phyloP scores from a whole-genome alignment of 2,888 invertebrate genomes.

The Steromphala cineraria region DNA sequence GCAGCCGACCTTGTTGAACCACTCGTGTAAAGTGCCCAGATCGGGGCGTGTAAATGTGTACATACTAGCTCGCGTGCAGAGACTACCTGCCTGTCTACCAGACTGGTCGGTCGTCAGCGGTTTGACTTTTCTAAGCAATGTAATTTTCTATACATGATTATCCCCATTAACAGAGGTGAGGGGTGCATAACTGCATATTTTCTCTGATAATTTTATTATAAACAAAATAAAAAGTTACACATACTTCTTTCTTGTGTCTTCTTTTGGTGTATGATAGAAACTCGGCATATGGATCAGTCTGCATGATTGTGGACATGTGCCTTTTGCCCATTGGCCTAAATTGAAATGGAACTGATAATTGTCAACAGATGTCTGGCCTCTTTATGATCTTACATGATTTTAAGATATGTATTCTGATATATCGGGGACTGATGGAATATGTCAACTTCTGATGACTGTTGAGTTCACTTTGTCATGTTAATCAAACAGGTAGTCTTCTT shows the following conservation, averaged over 20 bases:
- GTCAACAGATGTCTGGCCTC: too few species aligned
- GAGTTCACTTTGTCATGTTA: too few species aligned
- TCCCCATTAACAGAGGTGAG: conserved; percentile 22
- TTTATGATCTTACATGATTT: too few species aligned
- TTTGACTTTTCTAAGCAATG: conserved; percentile 10
- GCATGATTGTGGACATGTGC: background rate
- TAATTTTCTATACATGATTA: conserved; percentile 8
- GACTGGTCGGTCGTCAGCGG: background rate
- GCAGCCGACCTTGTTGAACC: too few species aligned
- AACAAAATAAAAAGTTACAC: conserved; percentile 24
- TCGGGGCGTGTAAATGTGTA: background rate
- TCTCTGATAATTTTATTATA: conserved; percentile 27
- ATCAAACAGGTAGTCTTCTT: too few species aligned
- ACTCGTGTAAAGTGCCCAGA: too few species aligned
- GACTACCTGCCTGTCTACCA: background rate
- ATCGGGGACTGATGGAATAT: too few species aligned
- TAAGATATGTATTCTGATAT: too few species aligned
- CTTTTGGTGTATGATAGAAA: background rate
- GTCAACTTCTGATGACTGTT: too few species aligned
- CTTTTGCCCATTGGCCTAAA: too few species aligned
- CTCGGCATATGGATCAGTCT: background rate
- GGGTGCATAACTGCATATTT: conserved; percentile 27
- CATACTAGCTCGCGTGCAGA: background rate
- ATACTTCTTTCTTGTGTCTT: background rate
- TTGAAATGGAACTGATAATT: too few species aligned